Conservation (phyloP, 2,113 vertebrate genomes). For the Lonchura striata region DNA sequence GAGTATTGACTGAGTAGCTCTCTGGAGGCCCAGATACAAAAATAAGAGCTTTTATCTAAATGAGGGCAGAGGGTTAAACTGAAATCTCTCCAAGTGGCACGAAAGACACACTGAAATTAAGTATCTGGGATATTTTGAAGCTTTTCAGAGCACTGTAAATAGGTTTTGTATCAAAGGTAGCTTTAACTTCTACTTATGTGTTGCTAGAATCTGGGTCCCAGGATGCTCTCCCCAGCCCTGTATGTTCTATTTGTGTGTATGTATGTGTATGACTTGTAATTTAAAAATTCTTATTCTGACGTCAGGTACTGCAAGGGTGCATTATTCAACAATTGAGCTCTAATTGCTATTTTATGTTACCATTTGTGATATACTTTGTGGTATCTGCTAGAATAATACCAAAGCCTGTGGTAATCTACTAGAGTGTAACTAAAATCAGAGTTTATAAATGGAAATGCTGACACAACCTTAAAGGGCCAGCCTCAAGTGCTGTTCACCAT, state of each 20-base stretch:
- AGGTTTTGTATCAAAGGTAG: neutral
- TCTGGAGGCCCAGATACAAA: neutral
- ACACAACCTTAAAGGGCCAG: slow-evolving; percentile 46
- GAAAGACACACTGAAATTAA: neutral
- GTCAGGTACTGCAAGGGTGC: neutral
- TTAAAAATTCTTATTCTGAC: neutral
- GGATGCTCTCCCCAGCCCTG: neutral
- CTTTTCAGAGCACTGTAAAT: neutral
- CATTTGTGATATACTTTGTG: neutral
- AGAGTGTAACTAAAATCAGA: slow-evolving; percentile 28
- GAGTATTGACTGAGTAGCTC: neutral
- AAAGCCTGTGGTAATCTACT: slow-evolving; percentile 16
- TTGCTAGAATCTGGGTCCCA: neutral
- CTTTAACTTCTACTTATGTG: neutral
- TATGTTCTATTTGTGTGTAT: neutral
- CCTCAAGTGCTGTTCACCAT: slow-evolving; percentile 26
- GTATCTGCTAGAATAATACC: slow-evolving; percentile 10
- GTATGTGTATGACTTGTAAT: accelerated
- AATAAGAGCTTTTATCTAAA: slow-evolving; percentile 34
- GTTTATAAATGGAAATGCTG: slow-evolving; percentile 62
- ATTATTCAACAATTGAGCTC: neutral
- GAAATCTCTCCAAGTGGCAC: neutral
- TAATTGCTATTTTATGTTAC: neutral
- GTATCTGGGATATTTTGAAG: neutral
- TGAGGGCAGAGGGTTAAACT: slow-evolving; percentile 1